phyloP scores from a whole-genome alignment of 2,888 invertebrate genomes.

The Agrotis segetum region DNA sequence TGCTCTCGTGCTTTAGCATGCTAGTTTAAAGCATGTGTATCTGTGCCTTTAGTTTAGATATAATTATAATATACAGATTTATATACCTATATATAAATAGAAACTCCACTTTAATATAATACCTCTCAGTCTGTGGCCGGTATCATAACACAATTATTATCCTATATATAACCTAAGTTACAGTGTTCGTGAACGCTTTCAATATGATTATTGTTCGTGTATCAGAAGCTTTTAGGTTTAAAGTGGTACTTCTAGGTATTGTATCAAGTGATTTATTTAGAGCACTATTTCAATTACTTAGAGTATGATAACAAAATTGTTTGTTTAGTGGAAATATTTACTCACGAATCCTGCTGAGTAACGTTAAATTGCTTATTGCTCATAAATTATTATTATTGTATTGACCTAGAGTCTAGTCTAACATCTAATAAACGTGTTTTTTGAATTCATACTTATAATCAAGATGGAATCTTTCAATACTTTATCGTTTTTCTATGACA shows the following conservation, averaged over 20 bases:
- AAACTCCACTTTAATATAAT: slow-evolving; percentile 33
- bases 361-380: neutral
- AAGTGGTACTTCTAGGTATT: slow-evolving; percentile 10
- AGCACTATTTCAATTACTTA: slow-evolving; percentile 7
- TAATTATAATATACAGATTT: too few relatives aligned
- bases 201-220: slow-evolving; percentile 37
- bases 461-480: too few relatives aligned
- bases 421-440: neutral
- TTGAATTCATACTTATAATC: neutral
- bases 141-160: slow-evolving; percentile 41
- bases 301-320: neutral
- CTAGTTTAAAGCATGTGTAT: too few relatives aligned
- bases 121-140: slow-evolving; percentile 9
- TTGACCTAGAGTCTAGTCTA: neutral
- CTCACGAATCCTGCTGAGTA: neutral
- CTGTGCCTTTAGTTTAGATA: too few relatives aligned
- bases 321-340: slow-evolving; percentile 1
- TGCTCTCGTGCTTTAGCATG: too few relatives aligned
- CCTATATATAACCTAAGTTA: slow-evolving; percentile 26
- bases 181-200: slow-evolving; percentile 27
- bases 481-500: too few relatives aligned
- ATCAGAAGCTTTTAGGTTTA: slow-evolving; percentile 37
- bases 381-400: slow-evolving; percentile 2
- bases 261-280: slow-evolving; percentile 14
- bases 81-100: neutral